Evolutionary conservation across 2,113 vertebrate species (phyloP).

Genomic region (Tupaia tana): DNA sequence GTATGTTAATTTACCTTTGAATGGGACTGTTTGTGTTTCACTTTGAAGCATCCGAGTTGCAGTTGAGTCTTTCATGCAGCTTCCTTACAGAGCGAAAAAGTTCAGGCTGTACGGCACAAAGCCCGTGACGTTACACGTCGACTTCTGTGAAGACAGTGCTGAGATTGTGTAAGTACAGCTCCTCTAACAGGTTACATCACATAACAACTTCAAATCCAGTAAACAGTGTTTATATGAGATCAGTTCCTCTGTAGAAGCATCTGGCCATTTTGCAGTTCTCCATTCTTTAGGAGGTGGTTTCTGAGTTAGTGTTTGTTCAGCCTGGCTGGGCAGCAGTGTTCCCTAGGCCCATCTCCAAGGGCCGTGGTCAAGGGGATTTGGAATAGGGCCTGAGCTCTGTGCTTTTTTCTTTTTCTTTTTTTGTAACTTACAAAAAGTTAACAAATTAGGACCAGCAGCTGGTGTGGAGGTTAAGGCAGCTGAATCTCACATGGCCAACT

Average conservation of each 20-base stretch:
- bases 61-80: conserved; percentile 87
- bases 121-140: conserved; percentile 89
- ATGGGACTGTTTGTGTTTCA: conserved; percentile 34
- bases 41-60: conserved; percentile 88
- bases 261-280: not conserved
- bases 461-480: too few relatives aligned
- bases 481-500: too few relatives aligned
- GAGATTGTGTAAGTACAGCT: conserved; percentile 89
- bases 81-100: conserved; percentile 91
- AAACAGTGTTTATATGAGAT: not conserved
- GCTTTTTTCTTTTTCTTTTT: not conserved
- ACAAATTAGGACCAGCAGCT: too few relatives aligned
- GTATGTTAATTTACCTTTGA: not conserved
- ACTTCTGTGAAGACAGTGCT: conserved; percentile 85
- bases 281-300: not conserved
- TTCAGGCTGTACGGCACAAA: conserved; percentile 90
- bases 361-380: not conserved
- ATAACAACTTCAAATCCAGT: not conserved
- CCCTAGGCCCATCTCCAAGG: not conserved
- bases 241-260: not conserved
- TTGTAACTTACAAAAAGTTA: not conserved
- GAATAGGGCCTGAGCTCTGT: not conserved
- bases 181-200: not conserved
- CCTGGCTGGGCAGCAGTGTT: fast-evolving
- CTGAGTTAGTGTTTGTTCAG: not conserved